Percentiles rank a stretch among this genome's conserved stretches.
Conservation (phyloP, 2,113 vertebrate genomes). For the Rhea americana region DNA sequence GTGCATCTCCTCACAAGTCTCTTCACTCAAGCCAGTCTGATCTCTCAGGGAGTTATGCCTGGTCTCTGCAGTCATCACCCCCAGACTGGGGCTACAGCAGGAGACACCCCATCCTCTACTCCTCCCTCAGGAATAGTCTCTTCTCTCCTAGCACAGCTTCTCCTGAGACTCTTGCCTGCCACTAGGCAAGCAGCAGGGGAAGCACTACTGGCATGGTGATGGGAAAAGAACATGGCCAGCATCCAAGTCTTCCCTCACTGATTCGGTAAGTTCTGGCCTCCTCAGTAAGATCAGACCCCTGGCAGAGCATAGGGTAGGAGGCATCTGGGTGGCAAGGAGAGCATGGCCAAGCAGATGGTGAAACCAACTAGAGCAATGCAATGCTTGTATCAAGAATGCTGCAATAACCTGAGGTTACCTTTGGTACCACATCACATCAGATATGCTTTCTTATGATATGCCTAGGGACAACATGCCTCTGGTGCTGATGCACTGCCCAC, state of each 20-base stretch:
- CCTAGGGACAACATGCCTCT: rapidly evolving
- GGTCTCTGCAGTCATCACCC: not conserved
- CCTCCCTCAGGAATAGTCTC: not conserved
- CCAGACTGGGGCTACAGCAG: not conserved
- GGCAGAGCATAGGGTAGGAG: not conserved
- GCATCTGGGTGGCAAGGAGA: not conserved
- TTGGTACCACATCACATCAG: not conserved
- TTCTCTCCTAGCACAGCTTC: not conserved
- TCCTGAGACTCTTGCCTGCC: not conserved
- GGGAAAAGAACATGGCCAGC: not conserved
- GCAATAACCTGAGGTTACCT: not conserved
- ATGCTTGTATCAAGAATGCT: not conserved
- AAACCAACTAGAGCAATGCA: not conserved
- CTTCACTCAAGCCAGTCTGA: not conserved
- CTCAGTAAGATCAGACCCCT: not conserved
- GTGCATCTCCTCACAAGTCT: not conserved
- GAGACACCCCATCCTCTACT: not conserved
- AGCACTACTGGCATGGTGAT: not conserved
- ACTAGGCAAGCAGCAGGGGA: not conserved
- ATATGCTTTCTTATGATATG: not conserved
- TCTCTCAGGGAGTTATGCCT: not conserved
- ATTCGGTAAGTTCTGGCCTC: not conserved
- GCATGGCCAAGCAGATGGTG: not conserved
- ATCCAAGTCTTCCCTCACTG: not conserved
- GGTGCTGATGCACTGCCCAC: not conserved